These are phyloP conservation scores for Nemoura dubitans DNA, from an alignment of 2,888 invertebrate genomes.

Conservation along the genomic window DNA sequence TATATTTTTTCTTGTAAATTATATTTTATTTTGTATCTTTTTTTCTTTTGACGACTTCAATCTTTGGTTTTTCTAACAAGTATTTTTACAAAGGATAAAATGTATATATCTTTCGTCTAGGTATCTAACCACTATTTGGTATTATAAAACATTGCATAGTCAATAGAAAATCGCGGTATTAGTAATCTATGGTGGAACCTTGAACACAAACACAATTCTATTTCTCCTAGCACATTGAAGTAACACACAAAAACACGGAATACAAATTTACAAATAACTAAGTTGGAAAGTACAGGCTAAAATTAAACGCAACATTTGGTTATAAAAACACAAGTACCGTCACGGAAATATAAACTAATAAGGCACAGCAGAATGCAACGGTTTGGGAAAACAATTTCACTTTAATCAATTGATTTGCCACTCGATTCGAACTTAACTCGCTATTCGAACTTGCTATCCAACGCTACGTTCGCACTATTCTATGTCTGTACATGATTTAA, in stretches of 20 bases:
- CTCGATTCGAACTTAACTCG: too few relatives aligned
- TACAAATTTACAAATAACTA: background rate
- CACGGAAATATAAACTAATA: slow-evolving; percentile 35
- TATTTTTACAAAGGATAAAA: background rate
- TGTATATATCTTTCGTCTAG: background rate
- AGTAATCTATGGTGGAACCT: background rate
- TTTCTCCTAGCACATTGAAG: background rate
- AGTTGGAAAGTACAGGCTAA: background rate
- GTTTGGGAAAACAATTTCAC: background rate
- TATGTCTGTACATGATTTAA: background rate
- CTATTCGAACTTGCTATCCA: background rate
- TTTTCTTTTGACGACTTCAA: background rate
- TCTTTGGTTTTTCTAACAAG: slow-evolving; percentile 21
- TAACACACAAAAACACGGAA: background rate
- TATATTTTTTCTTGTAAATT: background rate
- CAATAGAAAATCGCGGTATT: background rate
- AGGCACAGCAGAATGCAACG: slow-evolving; percentile 36
- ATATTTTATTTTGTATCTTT: slow-evolving; percentile 9
- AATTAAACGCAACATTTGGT: background rate
- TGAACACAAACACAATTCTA: background rate
- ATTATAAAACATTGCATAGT: background rate
- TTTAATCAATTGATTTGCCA: background rate
- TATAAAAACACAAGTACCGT: slow-evolving; percentile 31
- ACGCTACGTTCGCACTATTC: background rate
- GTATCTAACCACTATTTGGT: background rate